These are phyloP conservation scores for Dioctria linearis DNA, from an alignment of 2,888 invertebrate species.

Conservation along the genomic window DNA sequence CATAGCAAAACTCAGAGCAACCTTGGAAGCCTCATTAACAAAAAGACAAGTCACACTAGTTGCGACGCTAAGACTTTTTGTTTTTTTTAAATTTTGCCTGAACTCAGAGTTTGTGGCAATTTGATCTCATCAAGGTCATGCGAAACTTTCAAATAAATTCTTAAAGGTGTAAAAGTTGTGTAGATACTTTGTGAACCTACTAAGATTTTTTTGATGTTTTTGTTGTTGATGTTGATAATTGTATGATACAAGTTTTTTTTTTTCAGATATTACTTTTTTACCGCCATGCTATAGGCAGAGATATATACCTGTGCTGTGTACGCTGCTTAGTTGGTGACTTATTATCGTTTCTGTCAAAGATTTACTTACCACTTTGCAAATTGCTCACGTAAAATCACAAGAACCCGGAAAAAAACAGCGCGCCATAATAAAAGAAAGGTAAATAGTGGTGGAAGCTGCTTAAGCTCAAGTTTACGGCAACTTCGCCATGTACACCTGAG, in stretches of 20 bases:
- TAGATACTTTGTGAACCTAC: no score
- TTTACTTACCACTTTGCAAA: conserved; percentile 51
- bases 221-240: background rate
- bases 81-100: background rate
- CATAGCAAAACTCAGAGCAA: background rate
- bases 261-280: background rate
- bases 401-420: conserved; percentile 22
- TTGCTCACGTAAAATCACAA: conserved; percentile 51
- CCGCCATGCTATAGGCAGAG: background rate
- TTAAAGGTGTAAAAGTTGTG: background rate
- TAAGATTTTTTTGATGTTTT: no score
- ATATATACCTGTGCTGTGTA: background rate
- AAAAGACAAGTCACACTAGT: background rate
- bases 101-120: conserved; percentile 17
- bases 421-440: conserved; percentile 30
- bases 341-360: conserved; percentile 32
- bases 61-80: background rate
- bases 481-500: conserved; percentile 36
- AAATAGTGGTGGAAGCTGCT: conserved; percentile 17
- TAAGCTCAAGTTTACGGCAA: conserved; percentile 23
- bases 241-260: background rate
- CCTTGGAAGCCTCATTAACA: conserved; percentile 7
- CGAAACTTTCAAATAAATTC: conserved; percentile 24
- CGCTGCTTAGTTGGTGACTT: conserved; percentile 22
- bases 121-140: conserved; percentile 33